A percentile compares a stretch with the other conserved stretches of the same genome.
Evolutionary conservation across 2,888 invertebrate genomes (phyloP).

Genomic region (Pterostichus niger): DNA sequence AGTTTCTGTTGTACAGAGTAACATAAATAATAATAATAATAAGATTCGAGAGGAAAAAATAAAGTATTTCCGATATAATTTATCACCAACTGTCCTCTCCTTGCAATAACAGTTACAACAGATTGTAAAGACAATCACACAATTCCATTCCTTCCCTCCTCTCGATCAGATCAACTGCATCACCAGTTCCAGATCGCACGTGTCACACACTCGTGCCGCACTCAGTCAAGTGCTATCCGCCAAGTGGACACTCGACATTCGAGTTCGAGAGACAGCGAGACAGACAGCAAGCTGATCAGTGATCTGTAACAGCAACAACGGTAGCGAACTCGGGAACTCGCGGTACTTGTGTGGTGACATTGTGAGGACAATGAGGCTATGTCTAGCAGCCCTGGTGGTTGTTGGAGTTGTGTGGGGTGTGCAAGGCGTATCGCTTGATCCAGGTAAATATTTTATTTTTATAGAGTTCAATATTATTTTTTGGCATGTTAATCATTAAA

Average conservation of each 20-base stretch:
- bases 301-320: background rate
- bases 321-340: background rate
- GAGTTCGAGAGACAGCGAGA: no score
- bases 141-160: background rate
- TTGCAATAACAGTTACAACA: no score
- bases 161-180: background rate
- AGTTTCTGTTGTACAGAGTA: no score
- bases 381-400: constrained; percentile 71
- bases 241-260: background rate
- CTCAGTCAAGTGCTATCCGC: background rate
- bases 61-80: no score
- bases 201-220: background rate
- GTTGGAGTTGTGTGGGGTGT: constrained; percentile 74
- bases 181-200: background rate
- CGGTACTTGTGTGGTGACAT: background rate
- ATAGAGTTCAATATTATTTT: no score
- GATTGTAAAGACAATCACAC: background rate
- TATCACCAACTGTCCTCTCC: no score
- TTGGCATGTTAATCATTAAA: no score
- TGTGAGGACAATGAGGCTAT: constrained; percentile 46
- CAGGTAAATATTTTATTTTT: constrained; percentile 76
- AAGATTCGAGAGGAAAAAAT: no score
- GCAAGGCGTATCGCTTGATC: constrained; percentile 78
- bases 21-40: no score
- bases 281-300: no score